Base-by-base conservation (phyloP, 1,140 invertebrate species). In the Rhizoglyphus robini region DNA sequence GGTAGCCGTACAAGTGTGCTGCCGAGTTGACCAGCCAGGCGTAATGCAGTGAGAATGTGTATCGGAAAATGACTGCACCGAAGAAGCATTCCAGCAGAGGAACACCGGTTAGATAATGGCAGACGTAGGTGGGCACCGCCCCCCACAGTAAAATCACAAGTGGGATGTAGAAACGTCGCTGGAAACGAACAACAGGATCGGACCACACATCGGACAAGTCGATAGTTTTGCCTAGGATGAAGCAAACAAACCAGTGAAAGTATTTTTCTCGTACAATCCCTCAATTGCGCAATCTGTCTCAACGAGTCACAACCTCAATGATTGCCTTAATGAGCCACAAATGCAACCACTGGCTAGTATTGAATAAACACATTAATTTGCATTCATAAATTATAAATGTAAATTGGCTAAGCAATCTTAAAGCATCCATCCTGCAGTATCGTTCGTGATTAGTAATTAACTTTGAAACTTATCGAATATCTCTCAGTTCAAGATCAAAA, bases 121-220 rank as follows among this genome's bases (percentile, higher is more conserved):
- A 15, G 4, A 27, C 25, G 30, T 63, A 63, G 2, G 61, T 63
- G 25, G 61, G 61, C n/a, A 63, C 18, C 23, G 32, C 27, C 8
- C 38, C 61, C 61, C 61, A 63, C 15, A 63, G 4, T 31, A 63
- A 23, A n/a, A 63, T 11, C 11, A 63, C 61, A 4, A 63, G 32
- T 29, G 61, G 61, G 2, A 63, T 63, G 34, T 63, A 63, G 20
- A 63, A 63, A n/a, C 61, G 34, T 29, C 61, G 34, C 27, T 65
- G 63, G 60, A 65, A 65, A 15, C 96, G 92, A 8, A 95, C 78
- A 25, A 96, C 81, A 1, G 85, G 85, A 77, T 97, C 92, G 27
- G 79, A 79, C 66, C 83, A 81, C 23, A 97, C 78, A 76, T 97
- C 94, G 38, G 82, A 85, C 29, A 96, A 69, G 73, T 95, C 90